phyloP scores from a whole-genome alignment of 1,140 invertebrate species.

The Cephus cinctus region DNA sequence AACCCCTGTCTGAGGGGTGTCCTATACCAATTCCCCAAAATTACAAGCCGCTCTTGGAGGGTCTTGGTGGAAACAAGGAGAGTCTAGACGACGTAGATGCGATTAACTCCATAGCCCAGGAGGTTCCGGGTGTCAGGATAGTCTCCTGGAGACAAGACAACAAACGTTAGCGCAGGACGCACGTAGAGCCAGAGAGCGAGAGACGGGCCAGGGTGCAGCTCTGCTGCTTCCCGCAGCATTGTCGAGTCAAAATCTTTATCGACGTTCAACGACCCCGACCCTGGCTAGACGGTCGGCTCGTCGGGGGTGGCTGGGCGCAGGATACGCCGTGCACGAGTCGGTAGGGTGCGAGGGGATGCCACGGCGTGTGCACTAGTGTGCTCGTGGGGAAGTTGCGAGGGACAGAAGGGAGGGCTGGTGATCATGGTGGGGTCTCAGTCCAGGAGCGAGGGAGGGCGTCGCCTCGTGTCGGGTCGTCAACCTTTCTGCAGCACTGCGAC shows the following conservation, averaged over 20 bases:
- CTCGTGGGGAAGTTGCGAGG: background rate
- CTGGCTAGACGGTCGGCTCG: slow-evolving; percentile 50
- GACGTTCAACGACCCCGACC: slow-evolving; percentile 58
- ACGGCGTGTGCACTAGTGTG: slow-evolving; percentile 26
- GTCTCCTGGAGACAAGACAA: too few relatives aligned
- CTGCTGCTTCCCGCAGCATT: slow-evolving; percentile 35
- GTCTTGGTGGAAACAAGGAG: background rate
- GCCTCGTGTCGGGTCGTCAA: slow-evolving; percentile 51
- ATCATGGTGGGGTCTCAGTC: slow-evolving; percentile 15
- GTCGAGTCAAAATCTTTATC: slow-evolving; percentile 57
- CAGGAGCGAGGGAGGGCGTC: slow-evolving; percentile 38
- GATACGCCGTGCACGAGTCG: slow-evolving; percentile 7
- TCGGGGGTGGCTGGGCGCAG: slow-evolving; percentile 22
- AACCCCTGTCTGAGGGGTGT: too few relatives aligned
- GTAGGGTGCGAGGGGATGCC: slow-evolving; percentile 14
- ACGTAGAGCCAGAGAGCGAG: too few relatives aligned
- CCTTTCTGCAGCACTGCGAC: slow-evolving; percentile 52
- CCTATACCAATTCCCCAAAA: too few relatives aligned
- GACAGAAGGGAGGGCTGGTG: slow-evolving; percentile 20
- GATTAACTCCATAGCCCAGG: too few relatives aligned
- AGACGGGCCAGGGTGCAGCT: too few relatives aligned
- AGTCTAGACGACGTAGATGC: too few relatives aligned
- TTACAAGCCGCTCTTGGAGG: too few relatives aligned
- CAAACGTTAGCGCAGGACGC: slow-evolving; percentile 1
- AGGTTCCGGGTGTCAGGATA: too few relatives aligned